These are phyloP conservation scores for Cataglyphis altisquamis DNA, from an alignment of 2,888 invertebrate species.

Conservation along the genomic window DNA sequence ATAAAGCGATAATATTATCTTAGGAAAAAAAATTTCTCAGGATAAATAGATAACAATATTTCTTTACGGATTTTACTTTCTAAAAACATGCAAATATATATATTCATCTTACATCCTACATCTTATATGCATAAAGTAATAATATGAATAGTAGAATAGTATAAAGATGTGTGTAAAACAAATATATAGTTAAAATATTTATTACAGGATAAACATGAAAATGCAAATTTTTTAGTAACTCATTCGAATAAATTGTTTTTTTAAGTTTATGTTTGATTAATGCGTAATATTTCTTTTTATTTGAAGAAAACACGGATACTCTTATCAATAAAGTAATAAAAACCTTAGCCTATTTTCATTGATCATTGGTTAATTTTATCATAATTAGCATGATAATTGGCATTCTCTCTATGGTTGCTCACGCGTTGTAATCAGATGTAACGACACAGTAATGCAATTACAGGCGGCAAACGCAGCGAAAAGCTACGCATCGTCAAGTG, in stretches of 20 bases:
- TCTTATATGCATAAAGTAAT: background rate
- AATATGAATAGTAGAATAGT: background rate
- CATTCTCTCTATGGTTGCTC: background rate
- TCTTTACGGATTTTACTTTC: background rate
- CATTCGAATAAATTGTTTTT: background rate
- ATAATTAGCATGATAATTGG: background rate
- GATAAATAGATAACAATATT: background rate
- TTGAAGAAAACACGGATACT: background rate
- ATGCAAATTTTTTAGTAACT: background rate
- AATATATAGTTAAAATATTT: too few relatives aligned
- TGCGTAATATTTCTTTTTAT: background rate
- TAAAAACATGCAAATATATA: background rate
- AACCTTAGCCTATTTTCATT: background rate
- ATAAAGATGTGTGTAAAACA: background rate
- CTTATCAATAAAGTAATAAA: background rate
- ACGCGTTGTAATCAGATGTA: background rate
- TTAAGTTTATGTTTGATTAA: background rate
- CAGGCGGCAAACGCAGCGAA: background rate
- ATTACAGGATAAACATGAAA: too few relatives aligned
- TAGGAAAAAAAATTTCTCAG: background rate
- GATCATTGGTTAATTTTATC: background rate
- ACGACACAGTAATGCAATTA: background rate
- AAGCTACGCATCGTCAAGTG: slow-evolving; percentile 2
- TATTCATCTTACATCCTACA: background rate
- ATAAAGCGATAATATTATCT: slow-evolving; percentile 59